Evolutionary conservation across 2,888 invertebrate species (phyloP).

Genomic region (Xestia rhomboidea): DNA sequence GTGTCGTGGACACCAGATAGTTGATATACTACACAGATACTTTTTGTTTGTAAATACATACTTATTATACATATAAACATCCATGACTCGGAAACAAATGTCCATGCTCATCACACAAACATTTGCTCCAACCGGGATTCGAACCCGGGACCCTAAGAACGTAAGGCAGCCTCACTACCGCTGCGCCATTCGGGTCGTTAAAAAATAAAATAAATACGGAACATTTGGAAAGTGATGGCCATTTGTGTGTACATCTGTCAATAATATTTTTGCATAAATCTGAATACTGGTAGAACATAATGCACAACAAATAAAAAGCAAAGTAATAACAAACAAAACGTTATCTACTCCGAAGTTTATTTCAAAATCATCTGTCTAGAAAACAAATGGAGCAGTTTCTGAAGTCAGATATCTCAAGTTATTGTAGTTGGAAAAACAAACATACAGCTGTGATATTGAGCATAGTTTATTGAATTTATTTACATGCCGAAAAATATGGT

Average conservation of each 20-base stretch:
- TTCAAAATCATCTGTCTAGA: conserved; percentile 62
- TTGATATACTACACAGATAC: too few relatives aligned
- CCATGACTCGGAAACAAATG: too few relatives aligned
- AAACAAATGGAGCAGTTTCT: conserved; percentile 56
- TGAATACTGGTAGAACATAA: not conserved
- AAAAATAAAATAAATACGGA: too few relatives aligned
- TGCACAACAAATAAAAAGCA: conserved; percentile 20
- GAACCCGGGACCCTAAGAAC: too few relatives aligned
- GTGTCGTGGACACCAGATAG: too few relatives aligned
- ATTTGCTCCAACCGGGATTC: too few relatives aligned
- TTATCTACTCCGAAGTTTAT: conserved; percentile 58
- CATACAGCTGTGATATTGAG: conserved; percentile 59
- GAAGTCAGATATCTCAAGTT: conserved; percentile 57
- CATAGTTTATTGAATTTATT: conserved; percentile 64
- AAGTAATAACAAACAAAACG: conserved; percentile 61
- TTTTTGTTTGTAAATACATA: too few relatives aligned
- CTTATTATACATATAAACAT: too few relatives aligned
- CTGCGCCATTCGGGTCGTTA: too few relatives aligned
- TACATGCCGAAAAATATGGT: conserved; percentile 44
- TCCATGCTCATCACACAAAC: too few relatives aligned
- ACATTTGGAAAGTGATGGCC: not conserved
- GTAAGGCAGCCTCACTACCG: too few relatives aligned
- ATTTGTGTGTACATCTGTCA: not conserved
- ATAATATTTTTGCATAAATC: not conserved
- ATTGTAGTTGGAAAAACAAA: conserved; percentile 65